Percentiles rank a stretch among this genome's conserved stretches.
Evolutionary conservation across 1,140 invertebrate genomes (phyloP).

Genomic region (Hermatobates lingyangjiaoensis): DNA sequence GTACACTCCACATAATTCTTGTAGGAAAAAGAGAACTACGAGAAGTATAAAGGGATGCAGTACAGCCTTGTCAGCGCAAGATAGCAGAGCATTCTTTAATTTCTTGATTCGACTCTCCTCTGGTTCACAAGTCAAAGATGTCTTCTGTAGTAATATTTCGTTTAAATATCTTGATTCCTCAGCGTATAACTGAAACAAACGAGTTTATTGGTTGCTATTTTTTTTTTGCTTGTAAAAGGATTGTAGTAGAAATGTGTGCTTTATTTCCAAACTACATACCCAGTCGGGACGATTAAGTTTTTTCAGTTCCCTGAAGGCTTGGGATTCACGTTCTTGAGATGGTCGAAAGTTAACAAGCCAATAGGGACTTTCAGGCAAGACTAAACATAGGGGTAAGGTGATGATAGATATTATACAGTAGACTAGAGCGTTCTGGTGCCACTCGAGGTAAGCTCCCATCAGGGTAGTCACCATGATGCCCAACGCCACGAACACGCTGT

Average conservation of each 20-base stretch:
- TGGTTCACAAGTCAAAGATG: too few relatives aligned
- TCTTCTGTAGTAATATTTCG: too few relatives aligned
- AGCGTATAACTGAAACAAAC: too few relatives aligned
- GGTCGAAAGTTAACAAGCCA: constrained; percentile 27
- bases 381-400: constrained; percentile 21
- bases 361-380: constrained; percentile 35
- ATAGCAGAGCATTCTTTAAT: too few relatives aligned
- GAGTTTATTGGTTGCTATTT: too few relatives aligned
- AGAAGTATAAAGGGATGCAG: constrained; percentile 32
- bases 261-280: too few relatives aligned
- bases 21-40: constrained; percentile 29
- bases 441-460: constrained; percentile 25
- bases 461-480: constrained; percentile 30
- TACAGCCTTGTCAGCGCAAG: too few relatives aligned
- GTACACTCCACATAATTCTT: constrained; percentile 38
- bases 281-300: constrained; percentile 2
- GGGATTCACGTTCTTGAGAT: not conserved
- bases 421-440: constrained; percentile 26
- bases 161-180: too few relatives aligned
- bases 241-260: too few relatives aligned
- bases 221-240: too few relatives aligned
- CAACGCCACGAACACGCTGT: constrained; percentile 25
- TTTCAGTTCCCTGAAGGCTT: not conserved
- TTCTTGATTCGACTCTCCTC: too few relatives aligned
- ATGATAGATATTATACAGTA: constrained; percentile 23